Percentiles rank a stretch among this genome's conserved stretches.
These are phyloP conservation scores for Macrostomum lignano DNA, from an alignment of 1,140 invertebrate genomes.

Conservation along the genomic window DNA sequence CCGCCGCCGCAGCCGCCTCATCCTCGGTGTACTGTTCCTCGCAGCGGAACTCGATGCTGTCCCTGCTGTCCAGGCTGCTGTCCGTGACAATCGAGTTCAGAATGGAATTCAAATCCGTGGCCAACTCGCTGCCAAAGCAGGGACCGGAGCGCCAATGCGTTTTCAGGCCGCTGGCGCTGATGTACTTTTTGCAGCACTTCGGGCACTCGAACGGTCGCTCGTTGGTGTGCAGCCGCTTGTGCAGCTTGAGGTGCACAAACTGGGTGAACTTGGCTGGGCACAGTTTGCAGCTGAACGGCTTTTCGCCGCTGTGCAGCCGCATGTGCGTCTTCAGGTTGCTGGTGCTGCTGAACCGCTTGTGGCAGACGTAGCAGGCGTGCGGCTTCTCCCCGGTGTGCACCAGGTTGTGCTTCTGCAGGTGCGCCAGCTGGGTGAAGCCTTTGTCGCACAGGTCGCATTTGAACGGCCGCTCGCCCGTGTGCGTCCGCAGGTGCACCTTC, in stretches of 20 bases:
- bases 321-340: slow-evolving; percentile 95
- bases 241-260: slow-evolving; percentile 80
- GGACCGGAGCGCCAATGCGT: slow-evolving; percentile 23
- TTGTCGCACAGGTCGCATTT: slow-evolving; percentile 41
- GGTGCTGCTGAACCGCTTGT: slow-evolving; percentile 80
- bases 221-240: slow-evolving; percentile 83
- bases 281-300: slow-evolving; percentile 52
- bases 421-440: slow-evolving; percentile 79
- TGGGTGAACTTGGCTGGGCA: slow-evolving; percentile 93
- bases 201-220: slow-evolving; percentile 84
- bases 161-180: slow-evolving; percentile 69
- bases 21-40: no score
- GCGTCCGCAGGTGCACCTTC: slow-evolving; percentile 39
- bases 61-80: no score
- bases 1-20: no score
- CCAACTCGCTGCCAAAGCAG: slow-evolving; percentile 12
- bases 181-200: slow-evolving; percentile 84
- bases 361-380: slow-evolving; percentile 82
- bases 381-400: slow-evolving; percentile 91
- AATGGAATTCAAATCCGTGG: no score
- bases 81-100: no score
- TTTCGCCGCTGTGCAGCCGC: slow-evolving; percentile 73
- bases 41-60: no score
- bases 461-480: slow-evolving; percentile 12
- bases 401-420: slow-evolving; percentile 80